phyloP scores from a whole-genome alignment of 2,797 vertebrate species.

The Gallinago solitaria region DNA sequence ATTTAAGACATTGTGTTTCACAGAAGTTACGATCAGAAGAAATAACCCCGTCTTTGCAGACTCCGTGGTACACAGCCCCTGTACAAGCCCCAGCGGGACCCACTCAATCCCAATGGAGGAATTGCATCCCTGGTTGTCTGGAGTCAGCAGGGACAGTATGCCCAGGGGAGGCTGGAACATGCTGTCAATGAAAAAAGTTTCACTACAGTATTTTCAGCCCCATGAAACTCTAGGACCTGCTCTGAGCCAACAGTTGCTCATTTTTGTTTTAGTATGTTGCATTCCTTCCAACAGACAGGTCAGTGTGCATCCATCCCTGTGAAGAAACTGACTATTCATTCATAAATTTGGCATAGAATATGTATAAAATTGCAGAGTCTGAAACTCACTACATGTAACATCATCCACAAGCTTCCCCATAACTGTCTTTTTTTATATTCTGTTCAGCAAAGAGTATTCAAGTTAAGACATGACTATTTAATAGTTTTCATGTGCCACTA shows the following conservation, averaged over 20 bases:
- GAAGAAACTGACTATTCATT: neutral
- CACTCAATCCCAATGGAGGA: neutral
- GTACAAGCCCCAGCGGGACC: rapidly evolving
- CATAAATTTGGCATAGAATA: neutral
- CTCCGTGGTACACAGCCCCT: rapidly evolving
- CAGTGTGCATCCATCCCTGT: neutral
- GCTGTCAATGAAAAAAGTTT: neutral
- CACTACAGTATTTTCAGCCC: neutral
- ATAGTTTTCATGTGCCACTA: neutral
- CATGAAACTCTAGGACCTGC: neutral
- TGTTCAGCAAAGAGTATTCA: neutral
- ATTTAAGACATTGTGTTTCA: rapidly evolving
- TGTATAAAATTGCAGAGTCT: neutral
- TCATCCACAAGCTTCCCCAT: neutral
- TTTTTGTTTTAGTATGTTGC: neutral
- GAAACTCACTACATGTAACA: neutral
- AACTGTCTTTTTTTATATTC: neutral
- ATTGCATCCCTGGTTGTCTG: neutral
- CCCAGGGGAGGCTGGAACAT: neutral
- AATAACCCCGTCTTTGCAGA: rapidly evolving
- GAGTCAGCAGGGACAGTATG: neutral
- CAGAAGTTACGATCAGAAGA: neutral
- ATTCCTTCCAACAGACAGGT: neutral
- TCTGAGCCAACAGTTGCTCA: neutral
- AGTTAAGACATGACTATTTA: neutral